Conservation (phyloP, 2,797 vertebrate species). For the Cygnus olor region DNA sequence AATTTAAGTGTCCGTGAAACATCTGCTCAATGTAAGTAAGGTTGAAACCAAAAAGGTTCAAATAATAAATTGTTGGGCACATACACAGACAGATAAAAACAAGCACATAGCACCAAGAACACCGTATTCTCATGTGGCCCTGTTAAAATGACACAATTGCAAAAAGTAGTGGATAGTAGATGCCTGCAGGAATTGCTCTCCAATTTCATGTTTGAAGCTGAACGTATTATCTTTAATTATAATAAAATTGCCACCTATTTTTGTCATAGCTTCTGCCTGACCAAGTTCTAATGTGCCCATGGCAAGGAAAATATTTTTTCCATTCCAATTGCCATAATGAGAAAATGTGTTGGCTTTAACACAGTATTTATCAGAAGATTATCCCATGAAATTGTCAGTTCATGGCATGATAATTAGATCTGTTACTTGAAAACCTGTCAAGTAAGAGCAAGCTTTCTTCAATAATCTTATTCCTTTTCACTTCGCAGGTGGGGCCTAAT, state of each 20-base stretch:
- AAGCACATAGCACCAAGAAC: neutral
- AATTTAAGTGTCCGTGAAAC: neutral
- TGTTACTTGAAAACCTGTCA: slow-evolving; percentile 61
- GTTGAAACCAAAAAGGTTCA: neutral
- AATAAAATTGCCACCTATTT: slow-evolving; percentile 22
- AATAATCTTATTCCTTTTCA: slow-evolving; percentile 6
- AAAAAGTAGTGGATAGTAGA: neutral
- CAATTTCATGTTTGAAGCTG: slow-evolving; percentile 7
- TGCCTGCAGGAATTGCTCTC: slow-evolving; percentile 28
- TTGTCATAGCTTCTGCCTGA: slow-evolving; percentile 24
- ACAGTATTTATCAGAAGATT: slow-evolving; percentile 59
- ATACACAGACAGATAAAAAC: neutral
- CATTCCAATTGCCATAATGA: slow-evolving; percentile 48
- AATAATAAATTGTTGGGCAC: neutral
- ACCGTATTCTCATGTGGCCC: neutral
- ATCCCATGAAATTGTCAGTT: slow-evolving; percentile 55
- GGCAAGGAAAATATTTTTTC: slow-evolving; percentile 63
- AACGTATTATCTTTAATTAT: slow-evolving; percentile 23
- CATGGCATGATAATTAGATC: slow-evolving; percentile 60
- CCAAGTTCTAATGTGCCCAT: neutral
- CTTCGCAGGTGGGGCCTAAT: slow-evolving; percentile 50
- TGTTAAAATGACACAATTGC: neutral
- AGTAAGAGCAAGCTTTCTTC: slow-evolving; percentile 52
- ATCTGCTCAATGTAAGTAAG: neutral
- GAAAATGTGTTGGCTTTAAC: slow-evolving; percentile 47